A percentile compares a stretch with the other conserved stretches of the same genome.
Evolutionary conservation across 2,113 vertebrate species (phyloP).

Genomic region (Cyanoderma ruficeps): DNA sequence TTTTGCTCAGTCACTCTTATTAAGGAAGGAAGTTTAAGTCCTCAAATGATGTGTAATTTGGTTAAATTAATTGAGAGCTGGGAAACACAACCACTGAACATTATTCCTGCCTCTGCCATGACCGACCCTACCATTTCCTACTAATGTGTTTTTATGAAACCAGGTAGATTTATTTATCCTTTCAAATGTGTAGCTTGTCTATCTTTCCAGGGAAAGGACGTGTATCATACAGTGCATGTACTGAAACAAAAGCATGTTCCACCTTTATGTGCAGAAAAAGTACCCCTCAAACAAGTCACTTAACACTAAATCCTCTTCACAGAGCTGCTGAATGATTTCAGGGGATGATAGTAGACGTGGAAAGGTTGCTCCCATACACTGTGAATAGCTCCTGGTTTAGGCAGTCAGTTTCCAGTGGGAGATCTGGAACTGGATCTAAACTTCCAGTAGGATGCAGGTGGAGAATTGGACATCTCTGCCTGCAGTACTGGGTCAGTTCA

Average conservation of each 20-base stretch:
- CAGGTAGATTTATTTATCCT: neutral
- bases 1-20: neutral
- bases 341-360: fast-evolving
- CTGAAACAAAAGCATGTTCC: neutral
- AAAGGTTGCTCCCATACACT: neutral
- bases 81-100: neutral
- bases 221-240: neutral
- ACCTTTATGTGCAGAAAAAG: neutral
- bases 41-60: neutral
- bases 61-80: neutral
- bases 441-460: neutral
- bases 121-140: neutral
- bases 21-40: neutral
- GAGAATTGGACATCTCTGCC: neutral
- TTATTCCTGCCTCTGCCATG: neutral
- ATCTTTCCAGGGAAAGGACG: neutral
- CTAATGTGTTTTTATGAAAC: neutral
- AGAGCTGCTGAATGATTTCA: neutral
- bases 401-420: neutral
- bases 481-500: fast-evolving
- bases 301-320: neutral
- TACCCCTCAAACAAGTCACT: neutral
- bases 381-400: neutral
- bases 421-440: neutral
- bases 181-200: neutral